Conservation (phyloP, 2,888 invertebrate species). For the Brenthis ino region DNA sequence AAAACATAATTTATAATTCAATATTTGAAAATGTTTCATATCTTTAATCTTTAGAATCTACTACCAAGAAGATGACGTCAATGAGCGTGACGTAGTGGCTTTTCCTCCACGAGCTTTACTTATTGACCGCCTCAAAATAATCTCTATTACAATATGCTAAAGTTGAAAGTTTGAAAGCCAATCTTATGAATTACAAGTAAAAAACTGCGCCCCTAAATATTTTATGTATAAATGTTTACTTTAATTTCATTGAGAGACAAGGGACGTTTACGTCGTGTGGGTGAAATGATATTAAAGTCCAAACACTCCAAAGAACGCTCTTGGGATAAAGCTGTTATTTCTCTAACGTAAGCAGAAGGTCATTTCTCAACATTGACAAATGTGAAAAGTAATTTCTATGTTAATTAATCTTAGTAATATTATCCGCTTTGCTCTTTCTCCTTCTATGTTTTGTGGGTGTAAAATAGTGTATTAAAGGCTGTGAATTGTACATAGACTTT, state of each 20-base stretch:
- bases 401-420: not conserved
- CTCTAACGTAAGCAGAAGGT: not conserved
- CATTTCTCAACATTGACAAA: not conserved
- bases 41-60: constrained; percentile 25
- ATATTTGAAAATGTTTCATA: not conserved
- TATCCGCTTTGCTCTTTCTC: no score
- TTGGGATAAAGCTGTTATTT: not conserved
- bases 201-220: not conserved
- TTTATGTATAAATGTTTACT: constrained; percentile 1
- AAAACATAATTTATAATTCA: no score
- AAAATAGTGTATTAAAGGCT: no score
- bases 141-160: not conserved
- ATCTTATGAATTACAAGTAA: not conserved
- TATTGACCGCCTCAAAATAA: not conserved
- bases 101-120: constrained; percentile 6
- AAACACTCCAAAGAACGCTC: constrained; percentile 6
- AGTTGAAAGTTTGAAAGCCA: not conserved
- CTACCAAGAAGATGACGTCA: constrained; percentile 31
- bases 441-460: no score
- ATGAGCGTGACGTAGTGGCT: constrained; percentile 27
- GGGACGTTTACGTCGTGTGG: constrained; percentile 16
- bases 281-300: constrained; percentile 17
- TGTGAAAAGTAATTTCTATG: constrained; percentile 17
- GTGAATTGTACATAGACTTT: no score
- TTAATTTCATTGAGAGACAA: not conserved